Base-by-base conservation (phyloP, 2,113 vertebrate species). In the Pelvicachromis taeniatus region DNA sequence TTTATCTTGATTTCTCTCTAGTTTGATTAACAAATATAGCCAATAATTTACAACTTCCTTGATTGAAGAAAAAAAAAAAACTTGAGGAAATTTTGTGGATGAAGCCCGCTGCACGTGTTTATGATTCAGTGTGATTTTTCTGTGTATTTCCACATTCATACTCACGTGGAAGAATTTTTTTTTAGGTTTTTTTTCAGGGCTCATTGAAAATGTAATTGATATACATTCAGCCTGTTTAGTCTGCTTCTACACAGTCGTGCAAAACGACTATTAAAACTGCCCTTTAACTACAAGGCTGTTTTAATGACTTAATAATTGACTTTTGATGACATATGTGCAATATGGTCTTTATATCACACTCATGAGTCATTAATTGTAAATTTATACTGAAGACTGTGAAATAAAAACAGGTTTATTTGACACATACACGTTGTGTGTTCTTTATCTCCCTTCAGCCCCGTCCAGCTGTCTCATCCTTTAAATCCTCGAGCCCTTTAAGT, bases 1-100 rank as follows among this genome's bases (percentile, higher is more conserved):
- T 40, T 35, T 38, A 84, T 89, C 78, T 75, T 14, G 84, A 94
- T 93, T 77, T 33, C 53, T 9, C 38, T 82, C 40, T 86, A 19
- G 38, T 91, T 93, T 93, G 83, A 82, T 87, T 88, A 92, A 78
- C 86, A 90, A 92, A 92, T 86, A 84, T 53, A 23, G 19, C 21
- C 3, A 2, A 4, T 61, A 9, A 63, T 59, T 6, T 38, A 29
- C 12, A 85, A 31, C 54, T 16, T 21, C 1, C 14, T 42, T 63
- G 11, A 63, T 40, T 80, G 81, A 87, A 65, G 16, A 26, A 70
- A 85, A 65, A 52, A 88, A 85, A 77, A 54, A 88, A 88, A 84
- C 17, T 87, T 89, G 78, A 90, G 78, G 82, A 91, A 88, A 23
- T 26, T 70, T 70, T 10, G 10, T 29, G 14, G 63, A 79, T 75